phyloP scores from a whole-genome alignment of 2,113 vertebrate genomes.

The Malaclemys terrapin region DNA sequence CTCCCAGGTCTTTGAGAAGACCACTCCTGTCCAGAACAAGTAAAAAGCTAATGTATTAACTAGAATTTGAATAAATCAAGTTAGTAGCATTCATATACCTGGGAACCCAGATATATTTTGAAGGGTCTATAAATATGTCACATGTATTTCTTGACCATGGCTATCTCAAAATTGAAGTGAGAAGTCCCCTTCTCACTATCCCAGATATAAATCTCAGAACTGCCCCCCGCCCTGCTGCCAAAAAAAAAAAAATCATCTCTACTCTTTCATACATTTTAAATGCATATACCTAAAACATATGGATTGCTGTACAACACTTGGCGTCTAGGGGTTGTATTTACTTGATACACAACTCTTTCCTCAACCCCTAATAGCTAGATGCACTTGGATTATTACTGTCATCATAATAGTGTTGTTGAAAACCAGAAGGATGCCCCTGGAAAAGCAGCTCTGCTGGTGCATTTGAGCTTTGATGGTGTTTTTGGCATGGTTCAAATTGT shows the following conservation, averaged over 20 bases:
- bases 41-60: neutral
- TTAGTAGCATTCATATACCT: neutral
- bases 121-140: neutral
- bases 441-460: neutral
- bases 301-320: no score
- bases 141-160: neutral
- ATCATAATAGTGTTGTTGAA: neutral
- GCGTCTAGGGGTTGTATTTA: neutral
- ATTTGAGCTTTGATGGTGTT: constrained; percentile 13
- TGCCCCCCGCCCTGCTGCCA: neutral
- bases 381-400: neutral
- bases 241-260: neutral
- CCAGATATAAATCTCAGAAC: neutral
- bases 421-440: neutral
- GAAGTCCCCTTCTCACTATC: neutral
- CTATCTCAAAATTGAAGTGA: neutral
- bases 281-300: neutral
- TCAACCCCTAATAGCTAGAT: neutral
- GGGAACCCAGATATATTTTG: neutral
- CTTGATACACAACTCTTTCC: neutral
- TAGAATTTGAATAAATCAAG: neutral
- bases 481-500: neutral
- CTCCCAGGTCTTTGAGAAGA: neutral
- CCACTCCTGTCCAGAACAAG: rapidly evolving
- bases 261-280: neutral